Base-by-base conservation (phyloP, 2,888 invertebrate genomes). In the Andrena hattorfiana region DNA sequence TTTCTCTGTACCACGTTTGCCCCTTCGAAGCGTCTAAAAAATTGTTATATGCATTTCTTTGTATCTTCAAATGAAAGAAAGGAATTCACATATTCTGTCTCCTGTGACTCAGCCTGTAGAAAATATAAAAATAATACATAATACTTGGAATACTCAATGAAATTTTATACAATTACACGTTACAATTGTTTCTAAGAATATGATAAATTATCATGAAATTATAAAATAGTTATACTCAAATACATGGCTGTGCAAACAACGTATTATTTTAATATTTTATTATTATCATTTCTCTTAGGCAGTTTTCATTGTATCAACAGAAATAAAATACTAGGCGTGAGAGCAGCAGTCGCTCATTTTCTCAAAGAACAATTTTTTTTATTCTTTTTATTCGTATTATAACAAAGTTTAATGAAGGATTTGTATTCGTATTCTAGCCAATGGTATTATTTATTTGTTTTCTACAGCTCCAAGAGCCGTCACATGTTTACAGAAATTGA, bases 111-210 rank as follows among this genome's bases (percentile, higher is more conserved):
- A 42, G 42, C 13, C 42, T 42, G 42, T 13, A 13, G 4, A 42
- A 42, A 42, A 26, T 23, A 62, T 51, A 10, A 32, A 54, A 69
- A 70, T 60, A 76, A 75, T 42, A 49, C 56, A 64, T 66, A 62
- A 59, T 2, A 60, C 48, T 70, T 49, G 10, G 54, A 59, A 51
- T 64, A 76, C 7, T 54, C 10, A 51, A 62, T 2, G 8, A 60
- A 49, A 28, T 70, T 32, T 13, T 7, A 28, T 6, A 7, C 20
- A 30, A 30, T 10, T 7, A 20, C 67, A 30, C 13, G 13, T 10
- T 30, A 1, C 20, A n/a, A 16, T 30, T 13, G 23, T 28, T 5
- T 48, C 2, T 7, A 28, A 70, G 20, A 42, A 42, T 20, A 13
- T 7, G 1, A 28, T 32, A 35, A 35, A 35, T 35, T 35, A 10